Conservation (phyloP, 2,113 vertebrate species). For the Nannospalax galili region DNA sequence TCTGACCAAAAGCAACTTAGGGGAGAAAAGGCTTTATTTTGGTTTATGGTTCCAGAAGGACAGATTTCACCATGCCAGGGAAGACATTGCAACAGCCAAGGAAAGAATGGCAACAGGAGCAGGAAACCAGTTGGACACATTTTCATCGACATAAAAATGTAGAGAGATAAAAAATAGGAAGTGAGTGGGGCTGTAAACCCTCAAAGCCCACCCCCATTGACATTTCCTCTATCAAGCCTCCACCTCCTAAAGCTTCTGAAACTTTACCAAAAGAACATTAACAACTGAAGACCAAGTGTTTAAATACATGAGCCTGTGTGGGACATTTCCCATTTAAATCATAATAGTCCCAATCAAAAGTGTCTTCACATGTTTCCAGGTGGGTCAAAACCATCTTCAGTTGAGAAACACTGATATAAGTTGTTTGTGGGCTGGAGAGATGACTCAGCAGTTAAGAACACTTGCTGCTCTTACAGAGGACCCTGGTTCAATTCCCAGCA, state of each 20-base stretch:
- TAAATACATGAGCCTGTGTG: not conserved
- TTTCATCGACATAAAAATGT: not conserved
- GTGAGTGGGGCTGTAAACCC: no score
- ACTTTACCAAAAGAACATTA: not conserved
- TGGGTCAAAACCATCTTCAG: no score
- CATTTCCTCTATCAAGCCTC: not conserved
- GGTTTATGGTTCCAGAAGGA: not conserved
- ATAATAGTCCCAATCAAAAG: not conserved
- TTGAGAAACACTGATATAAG: not conserved
- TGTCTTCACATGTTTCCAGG: not conserved
- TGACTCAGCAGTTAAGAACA: no score
- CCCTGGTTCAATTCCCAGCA: no score
- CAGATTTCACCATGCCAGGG: fast-evolving
- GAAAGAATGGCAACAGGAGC: not conserved
- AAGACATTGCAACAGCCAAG: not conserved
- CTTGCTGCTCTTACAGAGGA: no score
- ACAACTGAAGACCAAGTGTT: not conserved
- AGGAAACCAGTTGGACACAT: no score
- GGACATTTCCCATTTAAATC: not conserved
- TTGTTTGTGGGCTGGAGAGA: no score
- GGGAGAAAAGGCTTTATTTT: not conserved
- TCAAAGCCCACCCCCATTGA: not conserved
- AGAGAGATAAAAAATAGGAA: not conserved
- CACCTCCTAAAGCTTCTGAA: not conserved
- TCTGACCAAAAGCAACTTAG: not conserved